A percentile compares a stretch with the other conserved stretches of the same genome.
Conservation (phyloP, 2,888 invertebrate genomes). For the Tetranychus truncatus region DNA sequence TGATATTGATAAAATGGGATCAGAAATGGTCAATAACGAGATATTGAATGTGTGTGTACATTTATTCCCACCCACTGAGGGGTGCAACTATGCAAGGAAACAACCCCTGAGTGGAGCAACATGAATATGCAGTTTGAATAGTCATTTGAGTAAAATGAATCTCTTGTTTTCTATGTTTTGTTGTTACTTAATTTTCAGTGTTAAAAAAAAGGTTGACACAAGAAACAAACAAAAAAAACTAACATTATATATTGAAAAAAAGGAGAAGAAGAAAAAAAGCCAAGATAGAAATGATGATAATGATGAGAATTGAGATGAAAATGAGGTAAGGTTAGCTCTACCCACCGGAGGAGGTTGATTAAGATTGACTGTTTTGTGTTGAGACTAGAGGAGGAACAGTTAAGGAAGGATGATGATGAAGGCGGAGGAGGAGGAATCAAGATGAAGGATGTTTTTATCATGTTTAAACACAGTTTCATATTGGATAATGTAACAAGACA, state of each 20-base stretch:
- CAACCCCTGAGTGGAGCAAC: not conserved
- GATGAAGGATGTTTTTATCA: not conserved
- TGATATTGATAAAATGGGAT: not conserved
- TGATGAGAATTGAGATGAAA: not conserved
- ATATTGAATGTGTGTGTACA: no score
- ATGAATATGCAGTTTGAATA: not conserved
- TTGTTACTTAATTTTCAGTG: not conserved
- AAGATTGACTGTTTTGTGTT: not conserved
- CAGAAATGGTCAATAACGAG: not conserved
- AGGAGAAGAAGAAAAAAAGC: not conserved
- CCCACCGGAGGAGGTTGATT: not conserved
- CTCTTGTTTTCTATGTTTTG: not conserved
- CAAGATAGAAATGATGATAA: not conserved
- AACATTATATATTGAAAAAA: not conserved
- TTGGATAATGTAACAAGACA: no score
- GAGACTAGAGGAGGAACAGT: not conserved
- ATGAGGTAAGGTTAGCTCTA: not conserved
- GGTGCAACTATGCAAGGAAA: not conserved
- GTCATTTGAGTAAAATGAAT: no score
- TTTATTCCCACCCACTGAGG: not conserved
- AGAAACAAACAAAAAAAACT: not conserved
- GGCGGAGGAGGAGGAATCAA: not conserved
- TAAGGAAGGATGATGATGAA: not conserved
- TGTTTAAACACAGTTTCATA: not conserved
- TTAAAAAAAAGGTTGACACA: not conserved